A percentile compares a stretch with the other conserved stretches of the same genome.
Conservation (phyloP, 2,113 vertebrate species). For the Dinomys branickii region DNA sequence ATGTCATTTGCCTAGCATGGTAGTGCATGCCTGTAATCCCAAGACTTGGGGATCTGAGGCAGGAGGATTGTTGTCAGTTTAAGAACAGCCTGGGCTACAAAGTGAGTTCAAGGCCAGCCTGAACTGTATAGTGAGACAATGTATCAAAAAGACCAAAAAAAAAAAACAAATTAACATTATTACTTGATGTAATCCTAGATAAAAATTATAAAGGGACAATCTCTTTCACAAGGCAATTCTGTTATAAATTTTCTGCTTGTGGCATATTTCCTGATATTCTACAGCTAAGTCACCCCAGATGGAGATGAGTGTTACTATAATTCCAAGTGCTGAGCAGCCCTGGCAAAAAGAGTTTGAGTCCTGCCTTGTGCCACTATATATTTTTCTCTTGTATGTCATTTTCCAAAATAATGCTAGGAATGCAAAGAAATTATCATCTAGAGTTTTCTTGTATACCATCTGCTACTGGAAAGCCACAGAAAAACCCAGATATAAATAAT, state of each 20-base stretch:
- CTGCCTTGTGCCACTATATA: not conserved
- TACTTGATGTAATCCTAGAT: not conserved
- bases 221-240: not conserved
- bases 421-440: not conserved
- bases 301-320: not conserved
- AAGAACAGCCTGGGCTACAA: no score
- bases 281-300: not conserved
- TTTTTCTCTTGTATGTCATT: conserved; percentile 5
- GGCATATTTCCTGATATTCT: not conserved
- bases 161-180: no score
- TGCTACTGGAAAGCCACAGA: not conserved
- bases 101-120: no score
- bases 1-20: not conserved
- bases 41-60: no score
- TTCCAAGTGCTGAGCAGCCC: not conserved
- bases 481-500: not conserved
- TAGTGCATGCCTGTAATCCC: no score
- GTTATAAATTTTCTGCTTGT: not conserved
- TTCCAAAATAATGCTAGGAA: conserved; percentile 30
- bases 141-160: no score
- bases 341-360: not conserved
- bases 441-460: not conserved
- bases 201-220: not conserved
- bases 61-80: no score
- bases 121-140: no score